Percentiles rank a stretch among this genome's conserved stretches.
These are phyloP conservation scores for Mohoua ochrocephala DNA, from an alignment of 2,113 vertebrate species.

Conservation along the genomic window DNA sequence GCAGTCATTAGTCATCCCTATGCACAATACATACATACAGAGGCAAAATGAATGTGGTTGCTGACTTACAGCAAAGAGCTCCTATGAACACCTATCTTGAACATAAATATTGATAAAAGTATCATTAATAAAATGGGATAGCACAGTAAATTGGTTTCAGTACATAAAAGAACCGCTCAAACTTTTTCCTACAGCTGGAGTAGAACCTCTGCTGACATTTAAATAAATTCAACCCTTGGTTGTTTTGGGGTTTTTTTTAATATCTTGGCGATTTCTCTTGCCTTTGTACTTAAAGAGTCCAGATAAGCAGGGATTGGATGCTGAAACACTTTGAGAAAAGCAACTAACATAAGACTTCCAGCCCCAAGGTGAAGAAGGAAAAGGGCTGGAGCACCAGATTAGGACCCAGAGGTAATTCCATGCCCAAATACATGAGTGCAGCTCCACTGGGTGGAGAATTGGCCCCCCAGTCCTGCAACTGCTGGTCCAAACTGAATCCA, in stretches of 20 bases:
- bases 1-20: constrained; percentile 13
- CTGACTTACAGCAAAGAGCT: background rate
- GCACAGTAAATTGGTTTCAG: background rate
- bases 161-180: background rate
- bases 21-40: background rate
- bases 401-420: background rate
- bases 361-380: background rate
- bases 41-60: background rate
- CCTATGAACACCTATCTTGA: background rate
- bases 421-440: background rate
- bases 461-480: background rate
- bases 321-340: background rate
- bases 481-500: background rate
- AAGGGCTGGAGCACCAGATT: background rate
- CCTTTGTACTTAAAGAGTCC: background rate
- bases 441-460: background rate
- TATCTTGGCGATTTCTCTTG: background rate
- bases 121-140: background rate
- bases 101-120: background rate
- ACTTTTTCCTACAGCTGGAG: background rate
- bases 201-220: background rate
- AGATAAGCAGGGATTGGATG: background rate
- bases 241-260: background rate
- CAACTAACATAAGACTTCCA: background rate
- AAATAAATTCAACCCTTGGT: background rate